Conservation (phyloP, 2,113 vertebrate species). For the Trinectes maculatus region DNA sequence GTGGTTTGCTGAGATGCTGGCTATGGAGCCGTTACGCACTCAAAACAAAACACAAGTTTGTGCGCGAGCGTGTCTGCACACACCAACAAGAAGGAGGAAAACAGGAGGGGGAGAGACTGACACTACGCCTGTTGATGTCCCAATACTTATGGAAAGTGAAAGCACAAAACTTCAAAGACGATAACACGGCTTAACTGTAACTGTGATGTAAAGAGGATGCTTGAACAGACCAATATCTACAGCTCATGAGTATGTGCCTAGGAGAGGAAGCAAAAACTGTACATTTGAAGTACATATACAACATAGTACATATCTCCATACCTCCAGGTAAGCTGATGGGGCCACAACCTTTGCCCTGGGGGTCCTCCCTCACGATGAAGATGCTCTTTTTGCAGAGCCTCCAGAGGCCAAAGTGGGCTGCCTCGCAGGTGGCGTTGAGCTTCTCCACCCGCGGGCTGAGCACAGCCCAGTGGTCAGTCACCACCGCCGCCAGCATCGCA, state of each 20-base stretch:
- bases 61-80: too few relatives aligned
- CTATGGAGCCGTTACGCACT: background rate
- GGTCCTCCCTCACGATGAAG: slow-evolving; percentile 76
- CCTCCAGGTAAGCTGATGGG: slow-evolving; percentile 91
- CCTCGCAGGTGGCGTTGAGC: slow-evolving; percentile 87
- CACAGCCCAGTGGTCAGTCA: slow-evolving; percentile 95
- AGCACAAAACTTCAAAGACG: background rate
- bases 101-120: background rate
- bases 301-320: too few relatives aligned
- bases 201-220: background rate
- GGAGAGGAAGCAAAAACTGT: too few relatives aligned
- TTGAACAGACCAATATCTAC: background rate
- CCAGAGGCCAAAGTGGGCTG: slow-evolving; percentile 96
- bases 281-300: too few relatives aligned
- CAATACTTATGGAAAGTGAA: background rate
- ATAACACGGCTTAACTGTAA: background rate
- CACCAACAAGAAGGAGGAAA: too few relatives aligned
- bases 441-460: slow-evolving; percentile 88
- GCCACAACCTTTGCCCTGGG: slow-evolving; percentile 85
- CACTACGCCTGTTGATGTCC: background rate
- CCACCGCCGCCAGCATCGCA: slow-evolving; percentile 87
- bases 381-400: slow-evolving; percentile 90
- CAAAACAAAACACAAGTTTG: too few relatives aligned
- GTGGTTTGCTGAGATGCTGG: slow-evolving; percentile 37
- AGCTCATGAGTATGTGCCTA: background rate